Conservation (phyloP, 2,113 vertebrate species). For the Nanger granti region DNA sequence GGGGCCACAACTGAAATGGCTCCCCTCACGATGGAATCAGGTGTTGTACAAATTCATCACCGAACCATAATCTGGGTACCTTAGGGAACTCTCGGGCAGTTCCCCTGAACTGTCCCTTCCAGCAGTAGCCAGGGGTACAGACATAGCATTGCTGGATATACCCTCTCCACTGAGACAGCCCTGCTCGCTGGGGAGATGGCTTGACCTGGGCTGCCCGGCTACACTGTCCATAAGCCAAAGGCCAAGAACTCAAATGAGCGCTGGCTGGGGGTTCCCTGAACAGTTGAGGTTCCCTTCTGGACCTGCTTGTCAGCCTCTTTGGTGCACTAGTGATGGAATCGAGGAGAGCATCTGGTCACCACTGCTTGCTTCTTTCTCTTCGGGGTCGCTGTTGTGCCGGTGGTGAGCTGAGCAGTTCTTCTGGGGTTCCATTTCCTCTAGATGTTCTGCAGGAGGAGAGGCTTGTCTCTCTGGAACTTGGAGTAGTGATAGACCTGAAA, state of each 20-base stretch:
- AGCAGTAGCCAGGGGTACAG: no score
- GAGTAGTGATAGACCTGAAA: neutral
- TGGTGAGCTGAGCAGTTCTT: neutral
- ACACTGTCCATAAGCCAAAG: accelerated
- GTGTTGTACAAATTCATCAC: no score
- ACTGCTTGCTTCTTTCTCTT: neutral
- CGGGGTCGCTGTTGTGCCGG: accelerated
- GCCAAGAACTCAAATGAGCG: accelerated
- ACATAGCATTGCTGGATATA: no score
- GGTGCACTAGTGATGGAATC: accelerated
- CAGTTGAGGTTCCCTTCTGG: neutral
- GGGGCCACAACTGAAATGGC: no score
- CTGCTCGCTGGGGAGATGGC: no score
- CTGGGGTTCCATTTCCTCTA: neutral
- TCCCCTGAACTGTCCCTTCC: no score
- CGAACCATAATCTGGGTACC: no score
- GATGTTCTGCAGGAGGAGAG: neutral
- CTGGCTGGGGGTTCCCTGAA: neutral
- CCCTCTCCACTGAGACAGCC: no score
- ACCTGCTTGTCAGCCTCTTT: accelerated
- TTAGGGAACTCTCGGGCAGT: no score
- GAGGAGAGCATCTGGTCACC: neutral
- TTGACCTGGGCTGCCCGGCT: no score
- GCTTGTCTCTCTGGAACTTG: neutral
- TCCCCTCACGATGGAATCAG: no score